Evolutionary conservation across 2,888 invertebrate genomes (phyloP), one percentile per base, ranked within the genome.

Genomic region (Nomada flava): DNA sequence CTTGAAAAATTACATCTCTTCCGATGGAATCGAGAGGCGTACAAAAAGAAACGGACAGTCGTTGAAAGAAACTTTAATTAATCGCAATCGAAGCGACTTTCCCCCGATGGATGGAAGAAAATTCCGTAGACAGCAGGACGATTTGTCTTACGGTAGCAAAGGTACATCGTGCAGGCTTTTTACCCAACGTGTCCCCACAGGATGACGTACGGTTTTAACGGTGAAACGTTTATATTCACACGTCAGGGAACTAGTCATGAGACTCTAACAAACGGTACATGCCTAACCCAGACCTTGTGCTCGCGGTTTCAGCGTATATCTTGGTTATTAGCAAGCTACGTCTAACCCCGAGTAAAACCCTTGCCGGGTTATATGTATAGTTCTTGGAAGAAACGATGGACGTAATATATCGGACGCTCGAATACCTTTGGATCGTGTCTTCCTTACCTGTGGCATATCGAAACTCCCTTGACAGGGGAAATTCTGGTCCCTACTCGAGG

Each of bases 201-300:
- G 60, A 59, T 76, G 80, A 82, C 72, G 69, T 76, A 76, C 76
- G 76, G 64, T 80, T 76, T 82, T 76, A 82, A 73, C 81, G 76
- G 69, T 63, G 26, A 29, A 60, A 26, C 60, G 73, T 70, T 71
- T 62, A 67, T 50, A 72, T 57, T 63, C 47, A 50, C 57, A 62
- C 13, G 20, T 15, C 44, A 7, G 10, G 44, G 11, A 71, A 20
- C 36, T 20, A 13, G 4, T 18, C 1, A 23, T 10, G 15, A 10
- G 36, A 18, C 50, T 62, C 10, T 18, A 10, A 42, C 50, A 60
- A 36, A 74, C 73, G 79, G 76, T 76, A 79, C 67, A 77, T 67
- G 53, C 52, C 62, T 75, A 75, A 79, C 75, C 74, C 52, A 75
- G 79, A 75, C 76, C 79, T 71, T 67, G 60, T 20, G 42, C 47